A percentile compares a stretch with the other conserved stretches of the same genome.
Evolutionary conservation across 2,888 invertebrate species (phyloP).

Genomic region (Cacoxenus indagator): DNA sequence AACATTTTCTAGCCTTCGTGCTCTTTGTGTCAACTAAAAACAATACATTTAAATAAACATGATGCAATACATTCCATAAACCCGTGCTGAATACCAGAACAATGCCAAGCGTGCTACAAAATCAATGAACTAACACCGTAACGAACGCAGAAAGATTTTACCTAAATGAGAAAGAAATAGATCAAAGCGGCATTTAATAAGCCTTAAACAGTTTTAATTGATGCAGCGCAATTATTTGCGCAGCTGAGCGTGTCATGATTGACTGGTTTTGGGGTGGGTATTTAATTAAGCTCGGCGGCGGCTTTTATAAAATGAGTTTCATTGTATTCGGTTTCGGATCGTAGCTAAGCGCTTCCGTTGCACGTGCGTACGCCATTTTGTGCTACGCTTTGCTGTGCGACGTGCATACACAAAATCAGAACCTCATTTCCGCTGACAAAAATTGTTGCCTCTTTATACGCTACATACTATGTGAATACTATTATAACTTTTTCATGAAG

Average conservation of each 20-base stretch:
- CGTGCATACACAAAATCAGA: neutral
- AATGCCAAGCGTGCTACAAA: neutral
- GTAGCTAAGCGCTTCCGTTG: neutral
- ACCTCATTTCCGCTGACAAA: constrained; percentile 4
- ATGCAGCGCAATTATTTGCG: neutral
- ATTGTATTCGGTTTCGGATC: neutral
- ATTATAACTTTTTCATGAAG: too few relatives aligned
- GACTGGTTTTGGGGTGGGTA: neutral
- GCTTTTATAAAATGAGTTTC: neutral
- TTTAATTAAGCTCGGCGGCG: neutral
- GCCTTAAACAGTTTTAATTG: neutral
- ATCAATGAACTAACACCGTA: too few relatives aligned
- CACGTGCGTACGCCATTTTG: neutral
- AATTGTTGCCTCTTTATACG: neutral
- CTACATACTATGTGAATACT: too few relatives aligned
- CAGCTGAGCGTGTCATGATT: neutral
- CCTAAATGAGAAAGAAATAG: constrained; percentile 47
- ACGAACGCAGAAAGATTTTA: neutral
- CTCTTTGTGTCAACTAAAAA: neutral
- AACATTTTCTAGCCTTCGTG: neutral
- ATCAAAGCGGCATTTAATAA: constrained; percentile 33
- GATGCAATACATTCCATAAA: constrained; percentile 43
- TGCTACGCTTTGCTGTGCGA: neutral
- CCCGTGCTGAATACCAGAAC: constrained; percentile 24
- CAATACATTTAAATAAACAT: constrained; percentile 40